Base-by-base conservation (phyloP, 53 echinoderm and acorn worm genomes). In the Hippasteria phrygiana region DNA sequence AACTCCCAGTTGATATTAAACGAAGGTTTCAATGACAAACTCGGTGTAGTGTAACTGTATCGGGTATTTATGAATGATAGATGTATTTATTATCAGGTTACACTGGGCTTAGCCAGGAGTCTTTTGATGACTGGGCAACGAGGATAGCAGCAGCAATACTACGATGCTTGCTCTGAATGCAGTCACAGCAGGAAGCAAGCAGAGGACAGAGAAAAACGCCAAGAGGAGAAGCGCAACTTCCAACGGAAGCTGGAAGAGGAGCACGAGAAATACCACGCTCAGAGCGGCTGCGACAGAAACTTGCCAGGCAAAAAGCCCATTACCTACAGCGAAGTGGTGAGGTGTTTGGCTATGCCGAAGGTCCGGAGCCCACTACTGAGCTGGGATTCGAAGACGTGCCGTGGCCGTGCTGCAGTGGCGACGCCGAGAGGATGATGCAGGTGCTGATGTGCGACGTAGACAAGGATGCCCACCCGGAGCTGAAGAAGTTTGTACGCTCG, bases 91-190 rank as follows among this genome's bases (percentile, higher is more conserved):
- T 16, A 31, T 14, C 69, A 67, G 69, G 69, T 47, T 89, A 89
- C 51, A 55, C 53, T 5, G 74, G 36, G 13, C 47, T 55, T 3
- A 37, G 51, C 37, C 67, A 73, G 26, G 97, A 97, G 41, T 89
- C 92, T 1, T 95, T 90, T 32, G 95, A 97, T 47, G 91, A 79
- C 27, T 97, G 97, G 97, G 95, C 93, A 27, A 88, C 64, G 39
- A 87, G 97, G 74, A 84, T 97, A 37, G 80, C 62, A 88, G 66
- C 76, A 67, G 47, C 62, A 45, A 43, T 81, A 62, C 32, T 32
- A 83, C n/a, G 47, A 35, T 7, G 2, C 4, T 48, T 36, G 29
- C 20, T 36, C 85, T 11, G 26, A 42, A 64, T 0, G 85, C 18
- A 83, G 66, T 32, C 40, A 46, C 2, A 59, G 51, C 38, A 78